phyloP scores from a whole-genome alignment of 2,113 vertebrate genomes.

The Puma concolor region DNA sequence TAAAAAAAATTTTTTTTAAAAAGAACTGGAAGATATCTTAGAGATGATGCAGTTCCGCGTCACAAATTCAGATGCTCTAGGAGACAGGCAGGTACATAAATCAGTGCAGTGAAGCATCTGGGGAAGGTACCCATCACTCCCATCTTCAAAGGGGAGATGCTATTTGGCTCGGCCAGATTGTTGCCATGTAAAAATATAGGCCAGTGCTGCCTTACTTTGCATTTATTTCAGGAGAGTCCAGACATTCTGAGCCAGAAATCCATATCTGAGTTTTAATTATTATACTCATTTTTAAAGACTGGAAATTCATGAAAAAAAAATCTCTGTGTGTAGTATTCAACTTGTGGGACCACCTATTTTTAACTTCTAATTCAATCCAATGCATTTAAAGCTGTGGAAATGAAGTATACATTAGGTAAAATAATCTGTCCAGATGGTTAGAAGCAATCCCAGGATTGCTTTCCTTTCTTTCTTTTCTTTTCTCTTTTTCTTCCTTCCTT shows the following conservation, averaged over 20 bases:
- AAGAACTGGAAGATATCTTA: background rate
- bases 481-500: too few relatives aligned
- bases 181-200: background rate
- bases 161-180: background rate
- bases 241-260: conserved; percentile 6
- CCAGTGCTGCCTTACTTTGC: background rate
- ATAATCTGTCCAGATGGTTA: background rate
- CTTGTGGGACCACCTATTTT: background rate
- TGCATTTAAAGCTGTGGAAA: background rate
- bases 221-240: background rate
- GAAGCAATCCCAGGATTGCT: background rate
- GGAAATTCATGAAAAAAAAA: background rate
- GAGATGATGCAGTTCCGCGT: background rate
- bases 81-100: background rate
- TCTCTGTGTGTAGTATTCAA: background rate
- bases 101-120: background rate
- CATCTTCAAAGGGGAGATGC: background rate
- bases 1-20: too few relatives aligned
- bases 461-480: background rate
- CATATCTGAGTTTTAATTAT: background rate
- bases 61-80: background rate
- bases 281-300: background rate
- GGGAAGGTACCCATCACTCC: background rate
- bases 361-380: background rate
- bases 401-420: background rate